Conservation (phyloP, 1,140 invertebrate species). For the Thaumatotibia leucotreta region DNA sequence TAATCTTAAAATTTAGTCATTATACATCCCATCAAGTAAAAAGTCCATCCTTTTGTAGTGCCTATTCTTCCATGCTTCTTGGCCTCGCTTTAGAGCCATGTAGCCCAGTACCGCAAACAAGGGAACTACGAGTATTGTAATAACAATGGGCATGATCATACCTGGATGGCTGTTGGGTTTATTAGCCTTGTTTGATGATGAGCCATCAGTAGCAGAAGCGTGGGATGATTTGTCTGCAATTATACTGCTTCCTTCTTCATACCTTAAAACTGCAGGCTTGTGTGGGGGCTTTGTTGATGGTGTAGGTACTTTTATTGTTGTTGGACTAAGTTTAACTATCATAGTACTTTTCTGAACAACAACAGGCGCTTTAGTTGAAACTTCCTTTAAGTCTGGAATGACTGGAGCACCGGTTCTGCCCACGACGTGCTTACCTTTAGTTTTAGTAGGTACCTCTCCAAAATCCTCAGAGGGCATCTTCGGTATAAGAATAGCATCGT, state of each 20-base stretch:
- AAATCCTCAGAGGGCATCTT: background rate
- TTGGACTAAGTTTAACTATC: background rate
- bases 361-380: background rate
- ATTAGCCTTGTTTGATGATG: background rate
- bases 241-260: background rate
- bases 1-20: conserved; percentile 75
- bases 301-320: background rate
- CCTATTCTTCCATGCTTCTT: conserved; percentile 85
- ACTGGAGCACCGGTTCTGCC: background rate
- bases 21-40: conserved; percentile 88
- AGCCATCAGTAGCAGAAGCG: background rate
- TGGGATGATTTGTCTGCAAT: conserved; percentile 22
- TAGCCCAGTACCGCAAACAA: conserved; percentile 79
- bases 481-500: background rate
- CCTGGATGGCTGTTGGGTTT: conserved; percentile 62
- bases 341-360: background rate
- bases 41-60: conserved; percentile 89
- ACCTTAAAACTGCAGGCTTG: background rate
- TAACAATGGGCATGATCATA: conserved; percentile 81
- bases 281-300: background rate
- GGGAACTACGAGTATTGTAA: conserved; percentile 80
- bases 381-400: background rate
- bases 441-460: background rate
- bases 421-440: background rate
- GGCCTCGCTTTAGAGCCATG: conserved; percentile 79